Evolutionary conservation across 2,113 vertebrate genomes (phyloP), one percentile per base, ranked within the genome.

Genomic region (Vimba vimba): DNA sequence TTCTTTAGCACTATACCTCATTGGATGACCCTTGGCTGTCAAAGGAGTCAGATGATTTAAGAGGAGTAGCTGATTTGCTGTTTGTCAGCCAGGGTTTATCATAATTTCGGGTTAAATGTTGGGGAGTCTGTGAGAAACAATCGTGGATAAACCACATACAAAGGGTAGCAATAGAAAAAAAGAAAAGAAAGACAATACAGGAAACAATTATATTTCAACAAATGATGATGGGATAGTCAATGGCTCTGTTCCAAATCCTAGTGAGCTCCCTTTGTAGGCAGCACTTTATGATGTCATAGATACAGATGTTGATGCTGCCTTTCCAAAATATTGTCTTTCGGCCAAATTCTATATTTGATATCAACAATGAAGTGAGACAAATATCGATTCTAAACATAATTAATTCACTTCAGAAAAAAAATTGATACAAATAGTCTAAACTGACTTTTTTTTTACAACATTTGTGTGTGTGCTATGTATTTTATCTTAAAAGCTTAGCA

Each of bases 21-120:
- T 96, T 93, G 92, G 98, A 97, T 89, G 97, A 96, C 92, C 96
- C 96, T 93, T 96, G 95, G 94, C 93, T 97, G 92, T 96, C 97
- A 94, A 97, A 96, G 95, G 97, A 96, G 93, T 99, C 98, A 91
- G 97, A 94, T 94, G 96, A 95, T 92, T 97, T 99, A 98, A 96
- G 94, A 94, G 98, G 96, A 96, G 96, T 96, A 95, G 96, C 96
- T 92, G 96, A 94, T 97, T 99, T 99, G 98, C 97, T 99, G 98
- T 99, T 99, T 97, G 96, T 96, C 96, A 99, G 96, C 98, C 98
- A 99, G 92, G 98, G 98, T 93, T 99, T 99, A 98, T 98, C 97
- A 96, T 99, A 99, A 97, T 99, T 99, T 96, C 97, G 97, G 95
- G 94, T 97, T 96, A 99, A 96, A 93, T 97, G 97, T 95, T 98